Conservation (phyloP, 2,113 vertebrate genomes). For the Peucedramus taeniatus region DNA sequence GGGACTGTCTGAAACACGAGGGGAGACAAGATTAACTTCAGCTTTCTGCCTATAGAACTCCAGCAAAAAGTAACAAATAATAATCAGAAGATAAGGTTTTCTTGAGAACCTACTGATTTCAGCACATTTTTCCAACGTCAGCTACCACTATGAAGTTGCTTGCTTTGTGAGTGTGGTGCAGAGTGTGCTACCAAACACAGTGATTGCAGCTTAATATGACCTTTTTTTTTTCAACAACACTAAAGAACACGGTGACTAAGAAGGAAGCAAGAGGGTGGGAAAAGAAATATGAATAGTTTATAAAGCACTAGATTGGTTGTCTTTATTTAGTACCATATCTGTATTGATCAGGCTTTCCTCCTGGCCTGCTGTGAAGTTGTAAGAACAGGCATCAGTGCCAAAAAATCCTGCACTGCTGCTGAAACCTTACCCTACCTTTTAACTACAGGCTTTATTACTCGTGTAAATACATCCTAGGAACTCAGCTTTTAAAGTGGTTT, state of each 20-base stretch:
- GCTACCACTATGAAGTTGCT: background rate
- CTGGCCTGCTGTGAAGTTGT: background rate
- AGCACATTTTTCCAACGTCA: slow-evolving; percentile 6
- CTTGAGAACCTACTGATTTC: slow-evolving; percentile 12
- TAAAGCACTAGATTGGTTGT: background rate
- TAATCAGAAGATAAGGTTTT: slow-evolving; percentile 12
- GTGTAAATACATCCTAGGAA: background rate
- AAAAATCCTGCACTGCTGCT: background rate
- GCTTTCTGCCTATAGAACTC: slow-evolving; percentile 1
- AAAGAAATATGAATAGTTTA: background rate
- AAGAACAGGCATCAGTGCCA: background rate
- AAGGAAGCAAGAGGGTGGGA: background rate
- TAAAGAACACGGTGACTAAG: background rate
- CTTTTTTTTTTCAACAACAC: background rate
- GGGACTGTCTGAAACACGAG: slow-evolving; percentile 2
- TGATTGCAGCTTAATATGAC: background rate
- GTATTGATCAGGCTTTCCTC: background rate
- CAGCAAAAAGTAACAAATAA: slow-evolving; percentile 37
- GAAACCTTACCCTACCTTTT: background rate
- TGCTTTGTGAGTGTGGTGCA: background rate
- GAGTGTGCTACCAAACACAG: background rate
- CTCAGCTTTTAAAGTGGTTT: slow-evolving; percentile 19
- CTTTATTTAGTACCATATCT: background rate
- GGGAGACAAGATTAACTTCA: slow-evolving; percentile 36
- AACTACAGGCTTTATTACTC: slow-evolving; percentile 7